Evolutionary conservation across 1,140 invertebrate genomes (phyloP), one percentile per base, ranked within the genome.

Genomic region (Papilio xuthus): DNA sequence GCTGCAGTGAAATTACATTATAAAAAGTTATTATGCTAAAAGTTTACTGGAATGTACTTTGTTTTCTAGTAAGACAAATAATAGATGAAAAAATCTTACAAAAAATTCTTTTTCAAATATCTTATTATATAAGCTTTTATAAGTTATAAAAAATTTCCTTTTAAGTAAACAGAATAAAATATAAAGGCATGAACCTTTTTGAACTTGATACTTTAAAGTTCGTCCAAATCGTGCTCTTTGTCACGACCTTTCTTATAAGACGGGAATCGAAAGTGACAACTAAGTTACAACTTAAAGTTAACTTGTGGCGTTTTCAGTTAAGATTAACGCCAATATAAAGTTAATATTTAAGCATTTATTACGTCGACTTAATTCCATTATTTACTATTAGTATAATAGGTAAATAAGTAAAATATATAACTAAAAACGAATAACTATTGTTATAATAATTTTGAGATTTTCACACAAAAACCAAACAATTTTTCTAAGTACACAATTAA

Each of bases 181-280:
- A 83, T 79, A 81, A 81, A 84, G 76, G 84, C 81, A 50, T 87
- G 85, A 89, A 85, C 84, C 86, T 88, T 85, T 88, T 86, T 80
- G 85, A 85, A 84, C 87, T 88, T 78, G 85, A 84, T 84, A 85
- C 80, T 83, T 84, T 80, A 87, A 87, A 88, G 84, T 87, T 87
- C 84, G 81, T 86, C 85, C 79, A 80, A 83, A 86, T 89, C 85
- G 85, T 85, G 85, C 78, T 70, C 80, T 69, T 72, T 85, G 87
- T 88, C 87, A 89, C 88, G 87, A 91, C 83, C 9, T 15, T 47
- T 26, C 37, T 73, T 26, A 47, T 26, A 47, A 26, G 26, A 73
- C 13, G 23, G 12, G 20, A 26, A 73, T 47, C 71, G 42, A 26
- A 72, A 72, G 18, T 41, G 41, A 73, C n/a, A 50, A 41, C 18